Evolutionary conservation across 2,888 invertebrate genomes (phyloP).

Genomic region (Muschampia plurimacula): DNA sequence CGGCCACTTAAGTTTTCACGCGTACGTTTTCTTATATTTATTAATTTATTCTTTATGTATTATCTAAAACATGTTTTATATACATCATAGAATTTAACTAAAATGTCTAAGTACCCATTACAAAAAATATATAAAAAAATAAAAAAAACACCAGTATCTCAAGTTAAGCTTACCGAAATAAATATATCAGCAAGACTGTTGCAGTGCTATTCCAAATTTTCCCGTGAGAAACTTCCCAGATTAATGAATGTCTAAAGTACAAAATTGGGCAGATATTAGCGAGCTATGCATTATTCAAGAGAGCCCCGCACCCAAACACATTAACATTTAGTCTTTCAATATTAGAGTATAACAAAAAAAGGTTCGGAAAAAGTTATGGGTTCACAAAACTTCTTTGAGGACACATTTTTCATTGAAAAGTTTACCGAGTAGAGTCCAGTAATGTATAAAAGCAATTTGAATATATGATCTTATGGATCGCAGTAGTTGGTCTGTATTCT

Average conservation of each 20-base stretch:
- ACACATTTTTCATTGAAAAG: not conserved
- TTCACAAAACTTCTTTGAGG: not conserved
- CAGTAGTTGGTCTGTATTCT: not conserved
- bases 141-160: no score
- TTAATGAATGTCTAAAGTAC: conserved; percentile 6
- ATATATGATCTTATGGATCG: not conserved
- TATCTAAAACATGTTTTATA: no score
- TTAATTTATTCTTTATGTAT: no score
- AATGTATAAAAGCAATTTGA: not conserved
- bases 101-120: no score
- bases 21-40: no score
- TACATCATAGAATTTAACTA: no score
- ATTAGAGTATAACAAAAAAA: not conserved
- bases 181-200: no score
- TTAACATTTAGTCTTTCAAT: conserved; percentile 19
- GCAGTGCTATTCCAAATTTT: not conserved
- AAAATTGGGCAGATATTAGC: conserved; percentile 14
- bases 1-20: no score
- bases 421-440: conserved; percentile 3
- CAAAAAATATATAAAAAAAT: no score
- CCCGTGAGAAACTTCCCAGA: not conserved
- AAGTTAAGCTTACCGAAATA: no score
- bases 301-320: conserved; percentile 3
- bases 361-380: conserved; percentile 1
- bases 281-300: conserved; percentile 2